A percentile compares a stretch with the other conserved stretches of the same genome.
Conservation (phyloP, 2,113 vertebrate genomes). For the Burhinus bistriatus region DNA sequence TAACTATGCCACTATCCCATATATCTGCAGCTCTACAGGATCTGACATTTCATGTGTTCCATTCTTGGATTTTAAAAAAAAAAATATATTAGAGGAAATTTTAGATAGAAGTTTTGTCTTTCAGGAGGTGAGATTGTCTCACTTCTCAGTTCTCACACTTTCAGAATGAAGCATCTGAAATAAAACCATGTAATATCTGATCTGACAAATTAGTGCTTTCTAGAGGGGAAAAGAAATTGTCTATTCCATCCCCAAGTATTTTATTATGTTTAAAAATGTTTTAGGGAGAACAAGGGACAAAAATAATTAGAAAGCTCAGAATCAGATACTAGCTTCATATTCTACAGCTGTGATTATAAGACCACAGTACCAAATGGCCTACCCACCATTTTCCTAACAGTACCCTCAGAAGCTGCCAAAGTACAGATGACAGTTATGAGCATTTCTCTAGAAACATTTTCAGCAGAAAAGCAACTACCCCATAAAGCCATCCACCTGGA, state of each 20-base stretch:
- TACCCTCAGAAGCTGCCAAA: neutral
- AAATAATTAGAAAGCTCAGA: neutral
- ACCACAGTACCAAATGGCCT: constrained; percentile 24
- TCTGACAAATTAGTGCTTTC: neutral
- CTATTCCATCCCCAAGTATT: neutral
- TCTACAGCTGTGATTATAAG: neutral
- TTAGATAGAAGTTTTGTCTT: neutral
- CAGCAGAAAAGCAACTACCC: constrained; percentile 23
- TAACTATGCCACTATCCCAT: constrained; percentile 17
- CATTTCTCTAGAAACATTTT: constrained; percentile 28
- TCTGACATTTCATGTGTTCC: neutral
- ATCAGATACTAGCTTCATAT: neutral
- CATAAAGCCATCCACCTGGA: neutral
- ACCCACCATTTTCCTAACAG: neutral
- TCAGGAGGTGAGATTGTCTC: neutral
- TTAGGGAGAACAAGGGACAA: neutral
- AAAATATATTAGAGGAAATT: neutral
- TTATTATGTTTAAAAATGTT: neutral
- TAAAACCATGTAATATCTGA: neutral
- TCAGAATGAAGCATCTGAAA: neutral
- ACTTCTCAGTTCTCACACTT: neutral
- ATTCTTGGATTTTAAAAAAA: neutral
- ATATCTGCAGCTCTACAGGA: constrained; percentile 7
- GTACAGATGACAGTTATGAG: constrained; percentile 10
- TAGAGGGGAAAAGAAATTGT: neutral